Evolutionary conservation across 2,888 invertebrate species (phyloP).

Genomic region (Apoderus coryli): DNA sequence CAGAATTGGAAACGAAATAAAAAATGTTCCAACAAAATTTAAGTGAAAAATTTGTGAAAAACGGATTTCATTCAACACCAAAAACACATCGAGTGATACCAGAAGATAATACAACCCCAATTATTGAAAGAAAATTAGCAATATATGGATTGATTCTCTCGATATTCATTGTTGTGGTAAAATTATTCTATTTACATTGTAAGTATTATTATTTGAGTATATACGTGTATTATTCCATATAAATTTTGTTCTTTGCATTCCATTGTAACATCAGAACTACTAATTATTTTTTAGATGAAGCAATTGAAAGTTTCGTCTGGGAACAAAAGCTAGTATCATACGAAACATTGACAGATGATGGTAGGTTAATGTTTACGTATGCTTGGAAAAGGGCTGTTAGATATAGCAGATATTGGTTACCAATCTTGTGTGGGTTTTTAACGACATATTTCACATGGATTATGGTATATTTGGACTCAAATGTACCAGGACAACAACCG

Average conservation of each 20-base stretch:
- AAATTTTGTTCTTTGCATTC: too few relatives aligned
- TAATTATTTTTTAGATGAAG: constrained; percentile 15
- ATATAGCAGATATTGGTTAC: constrained; percentile 29
- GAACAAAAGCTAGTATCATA: constrained; percentile 25
- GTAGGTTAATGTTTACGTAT: constrained; percentile 26
- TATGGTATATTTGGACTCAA: constrained; percentile 46
- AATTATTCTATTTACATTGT: constrained; percentile 25
- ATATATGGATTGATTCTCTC: constrained; percentile 25
- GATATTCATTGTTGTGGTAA: constrained; percentile 23
- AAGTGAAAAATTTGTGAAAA: constrained; percentile 15
- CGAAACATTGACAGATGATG: constrained; percentile 26
- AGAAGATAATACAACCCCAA: constrained; percentile 14
- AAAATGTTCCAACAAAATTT: constrained; percentile 18
- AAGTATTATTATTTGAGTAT: constrained; percentile 21
- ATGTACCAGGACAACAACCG: constrained; percentile 42
- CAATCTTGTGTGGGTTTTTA: constrained; percentile 34
- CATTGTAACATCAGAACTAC: constrained; percentile 1
- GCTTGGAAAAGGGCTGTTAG: constrained; percentile 26
- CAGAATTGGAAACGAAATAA: too few relatives aligned
- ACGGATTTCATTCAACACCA: constrained; percentile 13
- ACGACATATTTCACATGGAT: constrained; percentile 41
- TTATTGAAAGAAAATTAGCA: constrained; percentile 27
- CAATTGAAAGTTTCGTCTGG: constrained; percentile 19
- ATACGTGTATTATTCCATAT: neutral
- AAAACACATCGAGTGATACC: constrained; percentile 15